These are phyloP conservation scores for Diacarnus erythraeanus DNA, from an alignment of 37 sponge, comb jelly and placozoan species.

Conservation along the genomic window DNA sequence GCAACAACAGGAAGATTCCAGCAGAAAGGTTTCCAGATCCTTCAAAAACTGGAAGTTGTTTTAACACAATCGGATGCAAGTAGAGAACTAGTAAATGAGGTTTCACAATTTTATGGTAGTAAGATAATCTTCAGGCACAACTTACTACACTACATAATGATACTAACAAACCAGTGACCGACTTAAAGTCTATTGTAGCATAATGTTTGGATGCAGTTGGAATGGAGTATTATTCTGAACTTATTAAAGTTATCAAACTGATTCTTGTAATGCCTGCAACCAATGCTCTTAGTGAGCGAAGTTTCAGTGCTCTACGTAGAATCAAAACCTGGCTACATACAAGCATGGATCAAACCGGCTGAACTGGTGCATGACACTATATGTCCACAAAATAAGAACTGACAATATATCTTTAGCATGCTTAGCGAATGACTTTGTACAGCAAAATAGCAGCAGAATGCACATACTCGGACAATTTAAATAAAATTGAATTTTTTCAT, in stretches of 20 bases:
- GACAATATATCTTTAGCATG: not conserved
- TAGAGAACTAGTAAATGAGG: not conserved
- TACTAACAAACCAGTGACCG: not conserved
- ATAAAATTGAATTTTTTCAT: too few species aligned
- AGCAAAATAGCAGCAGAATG: not conserved
- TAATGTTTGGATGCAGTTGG: not conserved
- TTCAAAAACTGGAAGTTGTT: not conserved
- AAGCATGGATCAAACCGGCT: constrained; percentile 40
- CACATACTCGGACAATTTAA: not conserved
- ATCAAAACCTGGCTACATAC: constrained; percentile 55
- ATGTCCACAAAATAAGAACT: constrained; percentile 58
- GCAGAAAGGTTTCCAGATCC: constrained; percentile 23
- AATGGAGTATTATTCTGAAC: constrained; percentile 13
- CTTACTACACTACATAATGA: not conserved
- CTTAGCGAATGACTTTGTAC: constrained; percentile 51
- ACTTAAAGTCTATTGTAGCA: not conserved
- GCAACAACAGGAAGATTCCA: constrained; percentile 1
- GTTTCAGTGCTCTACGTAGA: constrained; percentile 48
- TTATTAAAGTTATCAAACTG: constrained; percentile 40
- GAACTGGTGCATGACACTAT: constrained; percentile 45
- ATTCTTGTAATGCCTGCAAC: constrained; percentile 52
- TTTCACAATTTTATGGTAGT: not conserved
- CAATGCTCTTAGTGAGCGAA: constrained; percentile 54
- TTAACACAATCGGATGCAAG: not conserved
- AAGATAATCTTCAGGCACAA: not conserved